A percentile compares a stretch with the other conserved stretches of the same genome.
Evolutionary conservation across 2,888 invertebrate species (phyloP).

Genomic region (Ephialtes manifestator): DNA sequence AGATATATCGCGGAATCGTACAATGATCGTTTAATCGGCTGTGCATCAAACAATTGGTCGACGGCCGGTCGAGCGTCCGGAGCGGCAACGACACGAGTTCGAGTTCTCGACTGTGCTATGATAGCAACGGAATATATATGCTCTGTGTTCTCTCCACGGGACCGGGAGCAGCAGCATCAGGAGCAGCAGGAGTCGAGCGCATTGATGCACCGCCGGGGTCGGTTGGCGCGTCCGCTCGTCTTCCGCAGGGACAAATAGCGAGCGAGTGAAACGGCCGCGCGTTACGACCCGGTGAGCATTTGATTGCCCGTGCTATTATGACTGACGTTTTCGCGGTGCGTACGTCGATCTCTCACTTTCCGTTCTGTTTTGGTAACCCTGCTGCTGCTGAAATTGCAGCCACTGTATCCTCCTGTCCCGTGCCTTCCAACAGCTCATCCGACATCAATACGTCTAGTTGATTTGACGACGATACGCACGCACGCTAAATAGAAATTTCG

Average conservation of each 20-base stretch:
- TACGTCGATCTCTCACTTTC: slow-evolving; percentile 67
- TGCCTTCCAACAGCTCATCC: slow-evolving; percentile 50
- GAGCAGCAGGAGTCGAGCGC: slow-evolving; percentile 51
- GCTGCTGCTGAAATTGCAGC: slow-evolving; percentile 17
- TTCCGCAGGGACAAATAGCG: slow-evolving; percentile 84
- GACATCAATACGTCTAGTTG: slow-evolving; percentile 58
- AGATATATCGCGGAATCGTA: slow-evolving; percentile 77
- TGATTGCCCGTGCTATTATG: slow-evolving; percentile 85
- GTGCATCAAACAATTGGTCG: slow-evolving; percentile 84
- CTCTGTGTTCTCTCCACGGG: slow-evolving; percentile 36
- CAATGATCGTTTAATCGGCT: slow-evolving; percentile 85
- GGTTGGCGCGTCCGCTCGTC: slow-evolving; percentile 80
- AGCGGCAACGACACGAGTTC: slow-evolving; percentile 71
- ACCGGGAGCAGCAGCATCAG: slow-evolving; percentile 45
- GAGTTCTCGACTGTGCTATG: slow-evolving; percentile 54
- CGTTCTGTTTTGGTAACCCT: slow-evolving; percentile 50
- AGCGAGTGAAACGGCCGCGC: slow-evolving; percentile 43
- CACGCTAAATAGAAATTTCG: slow-evolving; percentile 65
- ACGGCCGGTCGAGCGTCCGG: slow-evolving; percentile 70
- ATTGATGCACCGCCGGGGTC: slow-evolving; percentile 60
- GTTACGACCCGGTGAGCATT: slow-evolving; percentile 83
- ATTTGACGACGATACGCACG: slow-evolving; percentile 21
- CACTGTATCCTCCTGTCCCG: slow-evolving; percentile 33
- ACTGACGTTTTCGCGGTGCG: slow-evolving; percentile 80
- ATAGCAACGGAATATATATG: slow-evolving; percentile 48